phyloP scores from a whole-genome alignment of 1,140 invertebrate genomes.

The Sarcophaga bullata region DNA sequence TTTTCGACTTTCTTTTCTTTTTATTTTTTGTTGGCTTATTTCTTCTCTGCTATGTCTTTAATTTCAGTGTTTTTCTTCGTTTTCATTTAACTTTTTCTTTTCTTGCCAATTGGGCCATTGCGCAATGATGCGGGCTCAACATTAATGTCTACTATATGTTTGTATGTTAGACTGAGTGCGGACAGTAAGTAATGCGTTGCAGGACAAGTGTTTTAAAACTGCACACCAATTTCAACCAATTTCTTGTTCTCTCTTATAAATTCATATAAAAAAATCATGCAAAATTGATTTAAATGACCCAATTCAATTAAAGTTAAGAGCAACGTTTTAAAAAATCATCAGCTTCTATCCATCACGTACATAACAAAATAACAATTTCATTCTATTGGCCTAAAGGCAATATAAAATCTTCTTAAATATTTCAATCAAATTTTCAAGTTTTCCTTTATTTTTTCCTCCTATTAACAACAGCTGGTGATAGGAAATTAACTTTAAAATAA shows the following conservation, averaged over 20 bases:
- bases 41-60: not conserved
- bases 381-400: not conserved
- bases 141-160: no score
- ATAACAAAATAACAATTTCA: no score
- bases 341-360: not conserved
- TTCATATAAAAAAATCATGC: no score
- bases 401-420: not conserved
- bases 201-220: no score
- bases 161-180: no score
- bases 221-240: no score
- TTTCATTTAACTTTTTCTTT: not conserved
- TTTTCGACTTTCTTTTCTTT: no score
- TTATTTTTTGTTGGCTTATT: no score
- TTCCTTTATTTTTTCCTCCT: not conserved
- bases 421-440: slow-evolving; percentile 1
- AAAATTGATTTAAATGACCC: not conserved
- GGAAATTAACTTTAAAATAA: no score
- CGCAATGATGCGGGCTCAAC: not conserved
- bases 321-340: not conserved
- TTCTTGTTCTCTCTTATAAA: no score
- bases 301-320: not conserved
- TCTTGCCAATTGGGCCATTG: not conserved
- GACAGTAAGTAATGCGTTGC: no score
- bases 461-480: no score
- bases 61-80: not conserved